Percentiles rank a stretch among this genome's conserved stretches.
Evolutionary conservation across 2,797 vertebrate species (phyloP).

Genomic region (Propithecus perrieri): DNA sequence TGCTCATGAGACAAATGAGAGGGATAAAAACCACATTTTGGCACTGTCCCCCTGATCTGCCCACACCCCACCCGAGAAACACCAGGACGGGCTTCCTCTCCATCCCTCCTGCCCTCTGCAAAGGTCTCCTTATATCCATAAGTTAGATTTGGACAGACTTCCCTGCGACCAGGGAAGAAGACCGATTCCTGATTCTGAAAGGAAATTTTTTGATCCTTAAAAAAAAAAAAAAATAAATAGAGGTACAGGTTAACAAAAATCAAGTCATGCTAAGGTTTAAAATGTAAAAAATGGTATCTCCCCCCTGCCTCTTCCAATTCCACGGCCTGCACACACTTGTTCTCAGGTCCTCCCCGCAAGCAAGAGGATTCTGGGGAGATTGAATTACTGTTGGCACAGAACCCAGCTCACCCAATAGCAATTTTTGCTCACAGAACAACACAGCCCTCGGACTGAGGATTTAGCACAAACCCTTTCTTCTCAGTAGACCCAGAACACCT

Average conservation of each 20-base stretch:
- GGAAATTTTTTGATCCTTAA: not conserved
- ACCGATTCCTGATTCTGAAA: not conserved
- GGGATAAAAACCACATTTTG: not conserved
- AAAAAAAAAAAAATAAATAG: not conserved
- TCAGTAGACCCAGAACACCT: not conserved
- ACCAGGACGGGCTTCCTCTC: not conserved
- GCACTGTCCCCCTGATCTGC: not conserved
- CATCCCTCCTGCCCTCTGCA: not conserved
- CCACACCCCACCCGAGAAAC: not conserved
- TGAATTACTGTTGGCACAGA: not conserved
- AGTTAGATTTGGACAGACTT: not conserved
- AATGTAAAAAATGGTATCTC: not conserved
- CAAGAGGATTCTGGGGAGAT: not conserved
- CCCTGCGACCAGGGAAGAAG: not conserved
- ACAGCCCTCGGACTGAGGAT: not conserved
- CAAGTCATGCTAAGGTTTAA: not conserved
- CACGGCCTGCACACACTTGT: not conserved
- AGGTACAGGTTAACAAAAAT: not conserved
- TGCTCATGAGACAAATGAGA: fast-evolving
- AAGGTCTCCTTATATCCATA: not conserved
- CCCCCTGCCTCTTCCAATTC: not conserved
- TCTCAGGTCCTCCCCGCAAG: not conserved
- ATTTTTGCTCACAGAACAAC: not conserved
- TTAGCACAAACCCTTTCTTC: not conserved
- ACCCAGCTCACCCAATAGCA: not conserved